A percentile compares a stretch with the other conserved stretches of the same genome.
phyloP scores from a whole-genome alignment of 2,113 vertebrate species.

The Chinchilla lanigera region DNA sequence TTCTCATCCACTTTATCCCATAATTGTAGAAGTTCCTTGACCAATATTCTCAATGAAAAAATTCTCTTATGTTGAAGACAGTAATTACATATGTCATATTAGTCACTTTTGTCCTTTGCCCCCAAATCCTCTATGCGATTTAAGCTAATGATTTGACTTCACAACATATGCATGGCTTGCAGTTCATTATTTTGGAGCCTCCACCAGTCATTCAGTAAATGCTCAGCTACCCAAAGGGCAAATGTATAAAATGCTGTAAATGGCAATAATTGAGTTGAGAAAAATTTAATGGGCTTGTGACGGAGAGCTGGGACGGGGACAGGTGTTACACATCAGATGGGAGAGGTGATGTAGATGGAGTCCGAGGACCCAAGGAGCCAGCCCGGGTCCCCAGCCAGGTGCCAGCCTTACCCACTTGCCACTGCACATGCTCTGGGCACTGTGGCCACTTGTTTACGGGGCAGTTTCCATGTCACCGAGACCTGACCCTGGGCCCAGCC shows the following conservation, averaged over 20 bases:
- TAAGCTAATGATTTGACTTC: not conserved
- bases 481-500: not conserved
- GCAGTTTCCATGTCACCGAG: not conserved
- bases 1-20: not conserved
- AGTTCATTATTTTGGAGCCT: not conserved
- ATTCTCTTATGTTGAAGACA: not conserved
- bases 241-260: not conserved
- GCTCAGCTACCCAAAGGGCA: not conserved
- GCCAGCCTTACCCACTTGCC: rapidly evolving
- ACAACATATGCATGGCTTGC: not conserved
- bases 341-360: not conserved
- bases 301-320: rapidly evolving
- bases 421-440: not conserved
- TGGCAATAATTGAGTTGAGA: not conserved
- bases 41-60: not conserved
- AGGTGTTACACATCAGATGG: rapidly evolving
- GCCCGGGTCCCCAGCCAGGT: not conserved
- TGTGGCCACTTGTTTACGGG: not conserved
- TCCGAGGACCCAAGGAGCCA: not conserved
- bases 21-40: not conserved
- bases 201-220: not conserved
- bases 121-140: not conserved
- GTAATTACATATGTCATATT: not conserved
- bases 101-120: not conserved
- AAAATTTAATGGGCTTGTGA: not conserved